Evolutionary conservation across 2,797 vertebrate species (phyloP).

Genomic region (Xenopus petersii): DNA sequence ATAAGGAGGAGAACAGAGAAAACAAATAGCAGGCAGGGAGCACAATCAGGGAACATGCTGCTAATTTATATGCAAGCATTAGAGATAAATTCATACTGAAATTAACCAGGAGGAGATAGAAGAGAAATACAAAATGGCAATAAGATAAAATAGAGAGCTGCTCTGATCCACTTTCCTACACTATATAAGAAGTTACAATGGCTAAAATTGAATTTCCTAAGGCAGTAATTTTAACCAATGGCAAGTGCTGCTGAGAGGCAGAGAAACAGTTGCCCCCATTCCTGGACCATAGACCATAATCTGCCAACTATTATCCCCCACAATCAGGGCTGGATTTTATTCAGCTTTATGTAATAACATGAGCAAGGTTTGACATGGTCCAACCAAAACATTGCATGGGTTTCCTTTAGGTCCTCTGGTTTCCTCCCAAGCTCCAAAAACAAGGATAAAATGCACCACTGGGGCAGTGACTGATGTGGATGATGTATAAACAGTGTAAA

Average conservation of each 20-base stretch:
- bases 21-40: conserved; percentile 17
- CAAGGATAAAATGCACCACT: no score
- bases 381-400: no score
- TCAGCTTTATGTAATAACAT: no score
- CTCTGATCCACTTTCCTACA: neutral
- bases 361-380: no score
- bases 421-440: no score
- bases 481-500: no score
- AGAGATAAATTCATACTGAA: conserved; percentile 42
- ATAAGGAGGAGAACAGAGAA: conserved; percentile 7
- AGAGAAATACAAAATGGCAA: conserved; percentile 26
- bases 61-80: conserved; percentile 32
- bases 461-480: no score
- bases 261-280: no score
- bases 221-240: neutral
- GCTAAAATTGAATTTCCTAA: neutral
- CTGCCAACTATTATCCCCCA: no score
- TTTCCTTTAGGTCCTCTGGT: no score
- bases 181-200: neutral
- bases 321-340: no score
- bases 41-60: neutral
- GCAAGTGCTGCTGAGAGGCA: neutral
- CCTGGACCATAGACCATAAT: no score
- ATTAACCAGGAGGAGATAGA: conserved; percentile 40
- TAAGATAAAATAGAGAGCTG: neutral